Evolutionary conservation across 2,113 vertebrate genomes (phyloP), one percentile per base, ranked within the genome.

Genomic region (Chiloscyllium plagiosum): DNA sequence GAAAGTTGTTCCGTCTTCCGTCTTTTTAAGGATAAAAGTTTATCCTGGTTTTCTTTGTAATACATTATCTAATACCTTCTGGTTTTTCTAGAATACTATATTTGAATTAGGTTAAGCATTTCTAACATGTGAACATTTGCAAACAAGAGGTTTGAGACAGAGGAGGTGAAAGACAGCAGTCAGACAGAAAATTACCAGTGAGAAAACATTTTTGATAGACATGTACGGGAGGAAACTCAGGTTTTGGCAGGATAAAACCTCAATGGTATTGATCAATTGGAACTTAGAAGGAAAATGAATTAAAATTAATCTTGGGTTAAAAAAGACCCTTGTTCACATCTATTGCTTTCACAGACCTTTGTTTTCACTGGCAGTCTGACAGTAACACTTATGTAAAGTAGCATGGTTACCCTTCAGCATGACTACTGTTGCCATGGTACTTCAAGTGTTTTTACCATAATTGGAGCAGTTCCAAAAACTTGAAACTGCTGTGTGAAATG

Each of bases 401-500:
- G 66, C 69, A 95, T 72, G 47, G 47, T 72, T 26, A 95, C 94
- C 52, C 47, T 95, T 37, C 47, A 19, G 37, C 94, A 95, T 72
- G 69, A 95, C 68, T 52, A 95, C 94, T 13, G 94, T 95, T 95
- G 94, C 69, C n/a, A 95, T 95, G 94, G 94, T n/a, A 95, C 42
- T 47, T 95, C 37, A 50, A 69, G 42, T 37, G 69, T 47, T 95
- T 95, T 72, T 50, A 95, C 33, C 68, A 95, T 72, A 95, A 95
- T 52, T 70, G 94, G 94, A 95, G 69, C 68, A 95, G 68, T 72
- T 72, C 69, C 13, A 47, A 76, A 93, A 95, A 72, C 94, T 95
- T 95, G 94, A 95, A 72, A 69, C 47, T 95, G 94, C 66, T 72
- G 42, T 72, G 94, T 70, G 68, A 72, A n/a, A 95, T 72, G 26